Conservation (phyloP, 2,797 vertebrate species). For the Delichon dasypus region DNA sequence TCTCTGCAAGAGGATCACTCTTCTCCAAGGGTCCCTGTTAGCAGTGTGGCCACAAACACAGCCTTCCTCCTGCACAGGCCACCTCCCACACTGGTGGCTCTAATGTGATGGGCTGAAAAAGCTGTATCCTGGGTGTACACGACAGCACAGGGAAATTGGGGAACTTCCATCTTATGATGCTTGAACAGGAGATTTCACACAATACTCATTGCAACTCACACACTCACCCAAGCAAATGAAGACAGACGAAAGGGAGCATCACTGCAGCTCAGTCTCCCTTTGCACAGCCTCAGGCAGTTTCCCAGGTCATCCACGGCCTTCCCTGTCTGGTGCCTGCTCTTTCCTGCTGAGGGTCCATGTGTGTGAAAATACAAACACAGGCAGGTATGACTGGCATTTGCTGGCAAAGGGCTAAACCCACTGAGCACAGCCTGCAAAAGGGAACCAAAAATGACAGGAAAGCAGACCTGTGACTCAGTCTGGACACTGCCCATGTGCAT, state of each 20-base stretch:
- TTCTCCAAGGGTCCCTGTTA: background rate
- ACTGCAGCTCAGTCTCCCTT: background rate
- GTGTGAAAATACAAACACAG: fast-evolving
- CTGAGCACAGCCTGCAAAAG: background rate
- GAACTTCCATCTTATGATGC: background rate
- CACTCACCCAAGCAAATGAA: background rate
- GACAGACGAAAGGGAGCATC: too few species aligned
- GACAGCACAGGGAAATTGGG: background rate
- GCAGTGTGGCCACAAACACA: background rate
- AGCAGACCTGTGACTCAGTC: background rate
- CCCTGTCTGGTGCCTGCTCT: background rate
- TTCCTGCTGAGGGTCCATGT: background rate
- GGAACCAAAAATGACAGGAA: background rate
- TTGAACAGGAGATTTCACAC: background rate
- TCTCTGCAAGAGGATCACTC: too few species aligned
- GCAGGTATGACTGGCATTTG: background rate
- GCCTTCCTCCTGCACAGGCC: background rate
- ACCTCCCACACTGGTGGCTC: background rate
- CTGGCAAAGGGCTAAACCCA: background rate
- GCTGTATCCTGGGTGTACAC: background rate
- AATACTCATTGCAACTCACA: background rate
- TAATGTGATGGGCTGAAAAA: background rate
- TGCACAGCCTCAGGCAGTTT: background rate
- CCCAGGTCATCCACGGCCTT: background rate
- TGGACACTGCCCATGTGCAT: background rate